Percentiles rank a stretch among this genome's conserved stretches.
phyloP scores from a whole-genome alignment of 2,113 vertebrate genomes.

The Oryzias javanicus region DNA sequence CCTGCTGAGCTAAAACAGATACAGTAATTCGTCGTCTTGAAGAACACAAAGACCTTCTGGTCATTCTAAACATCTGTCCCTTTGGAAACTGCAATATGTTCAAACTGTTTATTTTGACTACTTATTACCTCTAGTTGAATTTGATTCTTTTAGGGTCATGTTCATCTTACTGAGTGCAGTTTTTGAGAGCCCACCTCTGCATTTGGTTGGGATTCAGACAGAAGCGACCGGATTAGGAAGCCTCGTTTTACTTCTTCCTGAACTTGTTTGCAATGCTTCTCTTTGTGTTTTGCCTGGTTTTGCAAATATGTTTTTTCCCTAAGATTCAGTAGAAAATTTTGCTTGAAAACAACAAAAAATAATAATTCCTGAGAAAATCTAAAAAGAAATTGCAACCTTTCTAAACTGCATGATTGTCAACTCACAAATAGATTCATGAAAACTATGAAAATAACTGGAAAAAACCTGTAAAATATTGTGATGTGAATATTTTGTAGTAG shows the following conservation, averaged over 20 bases:
- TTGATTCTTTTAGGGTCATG: too few species aligned
- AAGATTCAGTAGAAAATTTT: constrained; percentile 14
- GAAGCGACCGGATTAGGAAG: constrained; percentile 6
- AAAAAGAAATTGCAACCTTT: constrained; percentile 41
- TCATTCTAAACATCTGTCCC: too few species aligned
- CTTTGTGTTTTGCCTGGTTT: neutral
- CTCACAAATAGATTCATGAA: constrained; percentile 33
- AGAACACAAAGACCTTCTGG: too few species aligned
- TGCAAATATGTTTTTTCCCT: constrained; percentile 12
- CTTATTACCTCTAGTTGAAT: too few species aligned
- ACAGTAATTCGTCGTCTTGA: too few species aligned
- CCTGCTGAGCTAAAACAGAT: too few species aligned
- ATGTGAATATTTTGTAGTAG: constrained; percentile 72
- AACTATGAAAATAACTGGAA: constrained; percentile 18
- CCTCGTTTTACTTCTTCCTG: constrained; percentile 56
- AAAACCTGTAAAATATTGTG: constrained; percentile 54
- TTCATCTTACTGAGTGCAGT: too few species aligned
- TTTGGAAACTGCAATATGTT: too few species aligned
- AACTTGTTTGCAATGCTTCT: constrained; percentile 26
- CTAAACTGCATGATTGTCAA: constrained; percentile 73
- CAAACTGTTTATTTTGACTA: too few species aligned
- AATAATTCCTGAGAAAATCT: constrained; percentile 32
- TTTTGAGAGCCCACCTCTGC: too few species aligned
- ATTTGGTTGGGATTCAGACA: too few species aligned
- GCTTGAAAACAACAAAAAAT: constrained; percentile 32